phyloP scores from a whole-genome alignment of 92 coral and sea anemone species.

The Umimayanthus chanpuru region DNA sequence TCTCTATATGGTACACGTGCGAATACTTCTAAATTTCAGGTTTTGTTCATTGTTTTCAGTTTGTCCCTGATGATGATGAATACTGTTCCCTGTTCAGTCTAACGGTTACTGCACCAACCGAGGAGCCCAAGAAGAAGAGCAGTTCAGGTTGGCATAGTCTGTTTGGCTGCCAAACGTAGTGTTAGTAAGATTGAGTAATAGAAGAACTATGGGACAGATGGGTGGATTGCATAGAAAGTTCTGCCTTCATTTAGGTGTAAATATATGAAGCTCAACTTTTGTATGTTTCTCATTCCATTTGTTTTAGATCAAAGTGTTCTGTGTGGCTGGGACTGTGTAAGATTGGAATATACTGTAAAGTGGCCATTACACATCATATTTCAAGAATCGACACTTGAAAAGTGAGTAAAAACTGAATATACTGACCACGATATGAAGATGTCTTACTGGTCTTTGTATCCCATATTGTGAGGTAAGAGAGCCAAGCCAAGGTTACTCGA shows the following conservation, averaged over 20 bases:
- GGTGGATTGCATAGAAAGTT: too few species aligned
- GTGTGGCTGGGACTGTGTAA: slow-evolving; percentile 91
- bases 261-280: background rate
- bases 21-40: background rate
- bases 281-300: slow-evolving; percentile 25
- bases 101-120: slow-evolving; percentile 65
- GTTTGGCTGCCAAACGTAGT: background rate
- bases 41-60: slow-evolving; percentile 53
- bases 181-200: too few species aligned
- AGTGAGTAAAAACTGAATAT: slow-evolving; percentile 61
- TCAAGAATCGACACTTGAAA: slow-evolving; percentile 83
- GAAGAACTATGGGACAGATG: too few species aligned
- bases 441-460: background rate
- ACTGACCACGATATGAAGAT: background rate
- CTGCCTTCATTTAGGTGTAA: too few species aligned
- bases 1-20: background rate
- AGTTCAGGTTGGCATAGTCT: slow-evolving; percentile 39
- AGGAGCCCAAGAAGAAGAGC: slow-evolving; percentile 64
- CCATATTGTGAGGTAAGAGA: background rate
- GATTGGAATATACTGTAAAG: slow-evolving; percentile 82
- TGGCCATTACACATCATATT: slow-evolving; percentile 97
- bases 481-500: too few species aligned
- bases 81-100: slow-evolving; percentile 72
- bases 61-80: slow-evolving; percentile 94
- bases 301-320: slow-evolving; percentile 56